These are phyloP conservation scores for Perca fluviatilis DNA, from an alignment of 2,113 vertebrate genomes.

Conservation along the genomic window DNA sequence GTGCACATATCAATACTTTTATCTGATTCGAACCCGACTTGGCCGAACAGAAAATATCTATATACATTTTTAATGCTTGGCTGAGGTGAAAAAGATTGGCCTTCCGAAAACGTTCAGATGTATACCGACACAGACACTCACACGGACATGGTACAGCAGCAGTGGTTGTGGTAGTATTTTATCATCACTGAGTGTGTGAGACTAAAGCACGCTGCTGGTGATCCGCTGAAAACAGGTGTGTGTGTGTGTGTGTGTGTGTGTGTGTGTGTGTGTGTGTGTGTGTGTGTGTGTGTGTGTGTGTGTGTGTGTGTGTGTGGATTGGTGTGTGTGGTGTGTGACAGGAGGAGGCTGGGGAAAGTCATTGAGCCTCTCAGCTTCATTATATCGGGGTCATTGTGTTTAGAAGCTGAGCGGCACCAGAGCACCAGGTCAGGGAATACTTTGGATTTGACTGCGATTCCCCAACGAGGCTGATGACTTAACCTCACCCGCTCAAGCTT, in stretches of 20 bases:
- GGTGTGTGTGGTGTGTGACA: constrained; percentile 8
- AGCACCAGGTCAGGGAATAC: constrained; percentile 48
- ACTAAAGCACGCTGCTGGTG: neutral
- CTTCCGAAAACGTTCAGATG: too few relatives aligned
- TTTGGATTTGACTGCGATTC: neutral
- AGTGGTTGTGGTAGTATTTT: constrained; percentile 2
- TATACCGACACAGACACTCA: neutral
- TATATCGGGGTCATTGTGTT: constrained; percentile 47
- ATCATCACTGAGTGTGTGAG: constrained; percentile 28
- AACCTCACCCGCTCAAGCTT: neutral
- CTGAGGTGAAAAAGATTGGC: too few relatives aligned
- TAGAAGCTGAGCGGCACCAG: constrained; percentile 27
- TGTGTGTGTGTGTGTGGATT: neutral
- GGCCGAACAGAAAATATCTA: too few relatives aligned
- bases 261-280: constrained; percentile 1
- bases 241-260: neutral
- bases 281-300: constrained; percentile 14
- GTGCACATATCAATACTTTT: too few relatives aligned
- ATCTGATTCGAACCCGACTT: too few relatives aligned
- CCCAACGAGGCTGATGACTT: too few relatives aligned
- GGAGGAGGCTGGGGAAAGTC: constrained; percentile 23
- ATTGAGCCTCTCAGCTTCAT: constrained; percentile 19
- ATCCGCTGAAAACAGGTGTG: constrained; percentile 36
- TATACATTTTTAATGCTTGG: too few relatives aligned
- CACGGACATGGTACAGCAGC: neutral